Evolutionary conservation across 2,888 invertebrate genomes (phyloP), one percentile per base, ranked within the genome.

Genomic region (Eurytoma californica): DNA sequence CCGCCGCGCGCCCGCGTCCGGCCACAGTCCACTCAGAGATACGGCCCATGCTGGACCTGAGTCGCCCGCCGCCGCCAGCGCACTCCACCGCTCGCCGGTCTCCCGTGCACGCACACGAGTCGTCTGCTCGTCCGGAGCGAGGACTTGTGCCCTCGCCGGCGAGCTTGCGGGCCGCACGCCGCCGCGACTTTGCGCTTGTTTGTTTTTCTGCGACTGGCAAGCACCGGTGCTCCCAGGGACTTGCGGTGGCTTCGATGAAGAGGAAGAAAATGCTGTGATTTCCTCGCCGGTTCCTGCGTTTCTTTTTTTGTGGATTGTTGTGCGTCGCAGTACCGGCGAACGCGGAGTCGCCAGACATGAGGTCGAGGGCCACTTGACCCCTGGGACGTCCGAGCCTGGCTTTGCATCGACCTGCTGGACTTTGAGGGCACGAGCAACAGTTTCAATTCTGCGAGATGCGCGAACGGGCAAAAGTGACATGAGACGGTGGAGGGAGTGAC

Each of bases 21-120:
- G 89, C 90, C 90, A 89, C 90, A 90, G 90, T 90, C 90, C 90
- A 90, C 90, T 90, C 87, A 86, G 88, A 88, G 90, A 89, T 89
- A 89, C 90, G 90, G 89, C 89, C 89, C 89, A 88, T 88, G 90
- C 90, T 88, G 90, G 90, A 90, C 90, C 88, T 87, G 85, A 85
- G 28, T 49, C 51, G 18, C 85, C 84, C 85, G 39, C 47, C 16
- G 28, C 87, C 88, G 86, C 87, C 87, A 86, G 86, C 87, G 39
- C 55, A 47, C 51, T 4, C 5, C 20, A 39, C 39, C n/a, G 61
- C 68, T 3, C 16, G 58, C 73, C 72, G 55, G 39, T 49, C 51
- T 53, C 12, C n/a, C n/a, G 18, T n/a, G 16, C 39, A 9, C 53
- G n/a, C 53, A n/a, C 53, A 53, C 53, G 53, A 53, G 53, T 53